These are phyloP conservation scores for Hesperophylax magnus DNA, from an alignment of 1,140 invertebrate genomes.

Conservation along the genomic window DNA sequence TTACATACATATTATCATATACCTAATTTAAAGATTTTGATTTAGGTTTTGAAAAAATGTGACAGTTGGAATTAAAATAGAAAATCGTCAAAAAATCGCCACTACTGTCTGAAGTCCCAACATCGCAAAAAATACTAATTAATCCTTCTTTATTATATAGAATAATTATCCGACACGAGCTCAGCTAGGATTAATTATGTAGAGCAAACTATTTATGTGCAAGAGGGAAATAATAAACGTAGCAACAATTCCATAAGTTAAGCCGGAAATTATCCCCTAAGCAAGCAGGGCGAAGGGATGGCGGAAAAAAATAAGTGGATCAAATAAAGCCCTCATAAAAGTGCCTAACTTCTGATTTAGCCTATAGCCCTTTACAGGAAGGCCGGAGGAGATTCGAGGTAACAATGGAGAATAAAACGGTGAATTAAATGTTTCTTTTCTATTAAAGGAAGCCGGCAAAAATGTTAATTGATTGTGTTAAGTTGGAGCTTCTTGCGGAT, in stretches of 20 bases:
- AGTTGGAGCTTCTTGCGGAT: too few relatives aligned
- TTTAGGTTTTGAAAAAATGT: too few relatives aligned
- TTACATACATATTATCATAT: too few relatives aligned
- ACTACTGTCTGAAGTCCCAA: too few relatives aligned
- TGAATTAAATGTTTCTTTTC: not conserved
- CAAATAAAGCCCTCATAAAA: conserved; percentile 41
- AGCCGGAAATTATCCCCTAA: conserved; percentile 47
- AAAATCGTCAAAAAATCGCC: too few relatives aligned
- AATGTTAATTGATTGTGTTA: not conserved
- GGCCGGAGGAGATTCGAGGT: not conserved
- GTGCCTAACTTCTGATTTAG: conserved; percentile 34
- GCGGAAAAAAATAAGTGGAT: conserved; percentile 38
- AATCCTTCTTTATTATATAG: conserved; percentile 15
- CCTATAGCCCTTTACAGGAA: not conserved
- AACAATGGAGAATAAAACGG: conserved; percentile 8
- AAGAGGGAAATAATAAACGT: not conserved
- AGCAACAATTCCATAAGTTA: conserved; percentile 1
- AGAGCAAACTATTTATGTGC: not conserved
- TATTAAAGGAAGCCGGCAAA: not conserved
- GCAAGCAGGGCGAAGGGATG: conserved; percentile 19
- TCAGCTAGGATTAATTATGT: conserved; percentile 34
- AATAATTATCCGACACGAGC: conserved; percentile 47
- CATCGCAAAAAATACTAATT: too few relatives aligned
- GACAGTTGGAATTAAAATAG: too few relatives aligned
- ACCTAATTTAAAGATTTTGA: too few relatives aligned